A percentile compares a stretch with the other conserved stretches of the same genome.
phyloP scores from a whole-genome alignment of 1,140 invertebrate species.

The Dendrolimus punctatus region DNA sequence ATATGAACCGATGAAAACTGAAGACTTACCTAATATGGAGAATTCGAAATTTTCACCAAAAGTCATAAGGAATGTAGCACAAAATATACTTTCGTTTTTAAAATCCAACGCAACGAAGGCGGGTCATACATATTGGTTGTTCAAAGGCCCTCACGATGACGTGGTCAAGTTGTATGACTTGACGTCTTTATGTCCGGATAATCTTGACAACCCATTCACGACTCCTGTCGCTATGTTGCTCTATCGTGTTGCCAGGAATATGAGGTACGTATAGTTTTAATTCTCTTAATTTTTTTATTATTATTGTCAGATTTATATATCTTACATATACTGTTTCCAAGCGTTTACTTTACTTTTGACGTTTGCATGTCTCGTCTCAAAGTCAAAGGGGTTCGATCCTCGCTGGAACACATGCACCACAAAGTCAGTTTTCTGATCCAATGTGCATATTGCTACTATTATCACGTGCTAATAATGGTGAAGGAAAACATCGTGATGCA shows the following conservation, averaged over 20 bases:
- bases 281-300: too few relatives aligned
- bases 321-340: too few relatives aligned
- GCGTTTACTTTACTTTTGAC: too few relatives aligned
- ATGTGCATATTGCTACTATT: too few relatives aligned
- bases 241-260: slow-evolving; percentile 88
- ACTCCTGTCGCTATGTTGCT: slow-evolving; percentile 93
- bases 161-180: slow-evolving; percentile 95
- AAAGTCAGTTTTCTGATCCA: too few relatives aligned
- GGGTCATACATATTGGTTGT: slow-evolving; percentile 97
- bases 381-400: too few relatives aligned
- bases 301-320: too few relatives aligned
- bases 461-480: too few relatives aligned
- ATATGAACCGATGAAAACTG: slow-evolving; percentile 95
- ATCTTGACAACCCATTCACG: slow-evolving; percentile 90
- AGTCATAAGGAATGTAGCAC: slow-evolving; percentile 91
- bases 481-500: too few relatives aligned
- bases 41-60: slow-evolving; percentile 90
- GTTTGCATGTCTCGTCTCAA: too few relatives aligned
- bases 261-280: slow-evolving; percentile 76
- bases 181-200: slow-evolving; percentile 86
- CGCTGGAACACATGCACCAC: too few relatives aligned
- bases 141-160: slow-evolving; percentile 93
- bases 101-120: slow-evolving; percentile 95
- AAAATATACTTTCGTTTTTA: slow-evolving; percentile 94
- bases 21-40: slow-evolving; percentile 90